These are phyloP conservation scores for Halocynthia aurantium DNA, from an alignment of 23 tunicate species.

Conservation along the genomic window DNA sequence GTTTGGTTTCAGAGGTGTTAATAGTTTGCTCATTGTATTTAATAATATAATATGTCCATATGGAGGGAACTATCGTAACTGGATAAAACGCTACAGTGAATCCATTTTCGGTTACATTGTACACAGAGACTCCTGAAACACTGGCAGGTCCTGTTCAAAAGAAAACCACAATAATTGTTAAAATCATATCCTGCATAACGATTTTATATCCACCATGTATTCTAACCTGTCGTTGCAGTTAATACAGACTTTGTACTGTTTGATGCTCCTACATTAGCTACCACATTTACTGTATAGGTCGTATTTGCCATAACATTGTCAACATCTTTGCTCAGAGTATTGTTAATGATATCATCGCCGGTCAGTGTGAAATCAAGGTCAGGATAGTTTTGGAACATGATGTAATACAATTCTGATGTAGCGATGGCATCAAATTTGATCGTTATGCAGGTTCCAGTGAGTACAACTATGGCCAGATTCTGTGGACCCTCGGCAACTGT, in stretches of 20 bases:
- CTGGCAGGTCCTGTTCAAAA: conserved; percentile 7
- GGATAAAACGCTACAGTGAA: conserved; percentile 6
- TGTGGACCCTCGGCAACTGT: conserved; percentile 21
- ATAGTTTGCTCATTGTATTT: neutral
- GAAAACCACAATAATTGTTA: no score
- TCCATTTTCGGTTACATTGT: conserved; percentile 13
- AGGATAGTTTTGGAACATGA: neutral
- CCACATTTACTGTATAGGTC: neutral
- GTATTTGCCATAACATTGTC: conserved; percentile 5
- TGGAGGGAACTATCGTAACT: conserved; percentile 1
- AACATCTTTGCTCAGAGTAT: conserved; percentile 2
- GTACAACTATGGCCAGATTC: conserved; percentile 1
- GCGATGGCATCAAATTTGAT: conserved; percentile 5
- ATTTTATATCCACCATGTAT: no score
- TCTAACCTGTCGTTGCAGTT: conserved; percentile 20
- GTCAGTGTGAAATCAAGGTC: neutral
- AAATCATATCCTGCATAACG: no score
- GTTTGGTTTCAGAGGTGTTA: neutral
- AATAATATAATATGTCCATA: conserved; percentile 4
- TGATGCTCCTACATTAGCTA: conserved; percentile 18
- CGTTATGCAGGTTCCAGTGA: neutral
- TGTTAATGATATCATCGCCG: neutral
- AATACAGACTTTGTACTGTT: conserved; percentile 10
- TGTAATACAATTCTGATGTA: conserved; percentile 13
- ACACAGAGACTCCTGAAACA: conserved; percentile 10